Evolutionary conservation across 1,140 invertebrate species (phyloP), one percentile per base, ranked within the genome.

Genomic region (Acyrthosiphon pisum): DNA sequence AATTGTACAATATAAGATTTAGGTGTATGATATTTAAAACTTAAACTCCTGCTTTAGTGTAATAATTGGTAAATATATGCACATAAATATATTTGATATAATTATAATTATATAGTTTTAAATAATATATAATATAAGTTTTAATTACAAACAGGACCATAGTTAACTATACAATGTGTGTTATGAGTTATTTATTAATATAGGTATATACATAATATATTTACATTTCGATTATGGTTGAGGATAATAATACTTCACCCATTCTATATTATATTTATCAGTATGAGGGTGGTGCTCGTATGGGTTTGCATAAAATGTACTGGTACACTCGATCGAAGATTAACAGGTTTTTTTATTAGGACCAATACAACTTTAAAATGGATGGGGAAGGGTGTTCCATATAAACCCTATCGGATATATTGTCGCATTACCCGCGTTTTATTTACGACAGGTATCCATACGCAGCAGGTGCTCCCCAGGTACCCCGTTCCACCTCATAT

Each of bases 321-420:
- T 41, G 14, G 37, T 90, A 68, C 26, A 88, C 14, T 60, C 26
- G 37, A 89, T 89, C 18, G 89, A 56, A 93, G 76, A 93, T 93
- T 93, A 93, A 84, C 91, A 86, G 91, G 81, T 84, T 93, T 93
- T 91, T 93, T 93, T 93, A 84, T 93, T 93, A 92, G 41, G 60
- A 37, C 76, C 76, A 53, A 84, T 93, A 93, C 60, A 86, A 93
- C 46, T 41, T 86, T 84, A 41, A 93, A 92, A 83, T 48, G 68
- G 44, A 83, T 3, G 8, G 46, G 68, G 46, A 50, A 83, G 68
- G 44, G 90, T 37, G 76, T 50, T 84, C 48, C 86, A 23, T 76
- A 68, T 93, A 93, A 93, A 93, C 81, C 48, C 91, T 50, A 86
- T 93, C 81, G 91, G 68, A 86, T 86, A 93, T 93, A 93, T 93